Evolutionary conservation across 2,797 vertebrate genomes (phyloP), one percentile per base, ranked within the genome.

Genomic region (Stomatorhinus walkeri): DNA sequence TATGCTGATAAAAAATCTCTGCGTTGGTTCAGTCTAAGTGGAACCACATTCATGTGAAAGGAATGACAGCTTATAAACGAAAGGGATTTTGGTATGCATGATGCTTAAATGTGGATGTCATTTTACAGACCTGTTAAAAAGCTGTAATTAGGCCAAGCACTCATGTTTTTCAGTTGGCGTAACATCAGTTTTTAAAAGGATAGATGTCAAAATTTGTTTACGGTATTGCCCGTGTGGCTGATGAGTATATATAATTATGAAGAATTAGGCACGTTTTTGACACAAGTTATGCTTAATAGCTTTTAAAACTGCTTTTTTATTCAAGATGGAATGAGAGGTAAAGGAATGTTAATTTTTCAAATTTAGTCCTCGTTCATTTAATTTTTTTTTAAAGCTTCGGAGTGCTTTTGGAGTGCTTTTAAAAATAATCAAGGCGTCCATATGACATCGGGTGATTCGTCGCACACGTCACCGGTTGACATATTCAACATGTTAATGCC

Each of bases 271-370:
- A 81, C 76, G 76, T 81, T 81, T 81, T 81, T 81, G 76, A 81
- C 76, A 81, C 76, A 81, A 81, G 76, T 81, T 81, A 81, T 81
- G 76, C 76, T 81, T 81, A 81, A 81, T 81, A 81, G 76, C 76
- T 81, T 81, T 81, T 81, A 46, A 81, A 81, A 46, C 76, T 81
- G 76, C 2, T 46, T 81, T 81, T n/a, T 43, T n/a, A 81, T 81
- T 81, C 36, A 81, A 81, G 76, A 81, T 81, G 76, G 76, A 81
- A 81, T 81, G 76, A 46, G 76, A 81, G 76, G 76, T 81, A 81
- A 81, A 81, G 40, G 40, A 81, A 72, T 72, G 68, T 81, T 8
- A 81, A 81, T 81, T 81, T 81, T 46, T 40, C 7, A 81, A 79
- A 81, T 81, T 81, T 43, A 81, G 36, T 19, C 36, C 8, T 7